Conservation (phyloP, 2,888 invertebrate genomes). For the Spilosoma lubricipeda region DNA sequence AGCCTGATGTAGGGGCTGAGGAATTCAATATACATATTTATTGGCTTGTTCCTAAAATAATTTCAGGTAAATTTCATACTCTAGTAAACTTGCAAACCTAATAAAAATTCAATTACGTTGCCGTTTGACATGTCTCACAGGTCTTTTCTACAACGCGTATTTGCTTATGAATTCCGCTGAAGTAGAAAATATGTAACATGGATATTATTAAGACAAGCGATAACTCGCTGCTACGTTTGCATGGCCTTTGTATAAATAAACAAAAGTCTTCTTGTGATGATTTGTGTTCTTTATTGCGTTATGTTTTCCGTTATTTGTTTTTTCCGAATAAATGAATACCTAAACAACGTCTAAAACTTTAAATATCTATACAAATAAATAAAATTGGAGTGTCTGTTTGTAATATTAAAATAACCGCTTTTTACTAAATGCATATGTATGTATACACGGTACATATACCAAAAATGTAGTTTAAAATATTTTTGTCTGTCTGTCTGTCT, state of each 20-base stretch:
- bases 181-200: slow-evolving; percentile 2
- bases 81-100: slow-evolving; percentile 16
- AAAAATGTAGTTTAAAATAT: too few species aligned
- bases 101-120: slow-evolving; percentile 22
- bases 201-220: slow-evolving; percentile 4
- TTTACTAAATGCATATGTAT: too few species aligned
- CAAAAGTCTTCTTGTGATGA: not conserved
- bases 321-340: not conserved
- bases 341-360: not conserved
- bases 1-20: slow-evolving; percentile 36
- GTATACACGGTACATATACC: too few species aligned
- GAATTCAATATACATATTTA: slow-evolving; percentile 40
- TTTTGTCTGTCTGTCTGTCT: too few species aligned
- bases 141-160: slow-evolving; percentile 1
- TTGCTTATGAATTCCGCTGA: slow-evolving; percentile 6
- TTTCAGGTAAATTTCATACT: slow-evolving; percentile 23
- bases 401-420: too few species aligned
- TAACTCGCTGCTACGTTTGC: not conserved
- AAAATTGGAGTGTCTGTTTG: too few species aligned
- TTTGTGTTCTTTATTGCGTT: not conserved
- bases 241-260: not conserved
- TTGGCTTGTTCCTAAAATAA: slow-evolving; percentile 32
- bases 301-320: not conserved
- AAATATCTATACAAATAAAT: too few species aligned
- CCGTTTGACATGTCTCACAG: slow-evolving; percentile 7